phyloP scores from a whole-genome alignment of 2,797 vertebrate species.

The Emydoidea blandingii region DNA sequence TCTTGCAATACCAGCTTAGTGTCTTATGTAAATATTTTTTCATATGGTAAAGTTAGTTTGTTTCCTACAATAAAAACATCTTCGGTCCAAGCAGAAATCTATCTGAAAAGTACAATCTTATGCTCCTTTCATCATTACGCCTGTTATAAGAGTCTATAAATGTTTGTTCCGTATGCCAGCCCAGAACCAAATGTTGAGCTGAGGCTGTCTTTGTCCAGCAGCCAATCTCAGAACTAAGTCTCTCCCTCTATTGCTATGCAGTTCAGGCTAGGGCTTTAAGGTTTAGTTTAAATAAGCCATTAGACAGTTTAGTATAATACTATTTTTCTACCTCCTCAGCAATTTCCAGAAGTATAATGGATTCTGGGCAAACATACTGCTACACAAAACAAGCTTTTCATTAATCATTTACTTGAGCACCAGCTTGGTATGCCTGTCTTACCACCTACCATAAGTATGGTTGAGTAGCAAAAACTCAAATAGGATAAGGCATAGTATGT shows the following conservation, averaged over 20 bases:
- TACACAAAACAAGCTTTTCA: neutral
- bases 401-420: neutral
- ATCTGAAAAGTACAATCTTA: neutral
- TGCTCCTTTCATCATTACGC: neutral
- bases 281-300: neutral
- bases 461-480: neutral
- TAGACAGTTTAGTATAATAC: neutral
- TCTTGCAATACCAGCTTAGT: conserved; percentile 47
- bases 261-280: no score
- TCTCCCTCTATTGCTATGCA: neutral
- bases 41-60: conserved; percentile 71
- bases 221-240: neutral
- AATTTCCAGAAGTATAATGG: neutral
- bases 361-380: neutral
- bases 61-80: conserved; percentile 70
- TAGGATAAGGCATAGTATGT: neutral
- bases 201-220: neutral
- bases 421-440: neutral
- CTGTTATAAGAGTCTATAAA: neutral
- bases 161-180: neutral
- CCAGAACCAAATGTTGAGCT: neutral
- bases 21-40: conserved; percentile 69
- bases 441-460: neutral
- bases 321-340: no score
- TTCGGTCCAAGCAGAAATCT: conserved; percentile 40